Evolutionary conservation across 1,140 invertebrate species (phyloP), one percentile per base, ranked within the genome.

Genomic region (Orchesella cincta): DNA sequence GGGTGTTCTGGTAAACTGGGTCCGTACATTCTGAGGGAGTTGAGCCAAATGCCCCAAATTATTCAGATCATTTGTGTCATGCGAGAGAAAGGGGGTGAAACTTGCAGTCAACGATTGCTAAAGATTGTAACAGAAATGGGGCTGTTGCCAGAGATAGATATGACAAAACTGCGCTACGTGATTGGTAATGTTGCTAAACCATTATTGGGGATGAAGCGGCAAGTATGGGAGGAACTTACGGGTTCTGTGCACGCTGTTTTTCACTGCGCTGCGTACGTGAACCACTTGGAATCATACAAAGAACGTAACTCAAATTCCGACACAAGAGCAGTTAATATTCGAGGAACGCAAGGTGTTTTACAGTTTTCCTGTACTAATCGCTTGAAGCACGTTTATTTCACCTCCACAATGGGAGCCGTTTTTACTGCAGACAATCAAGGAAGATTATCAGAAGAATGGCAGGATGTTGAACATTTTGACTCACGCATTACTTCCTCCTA

Each of bases 201-300:
- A 2, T 2, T 8, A 23, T 73, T 73, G 3, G 71, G 71, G 3
- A 34, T 73, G 1, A 23, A 3, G 8, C 23, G 46, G 3, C 12
- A 20, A 39, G 1, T 12, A 3, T 57, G 28, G 3, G 31, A 52
- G 3, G 5, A 29, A 52, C 46, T 52, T 16, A 3, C 46, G 3
- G 3, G 5, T 5, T 70, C 72, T 23, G 33, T 39, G 0, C 72
- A 78, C 16, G 52, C 52, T 16, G 35, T 78, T 5, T 14, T 78
- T 8, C 72, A 78, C 35, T 67, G 34, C 14, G 76, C 76, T 0
- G 35, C 72, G 0, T 70, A 74, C 12, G 57, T 64, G 0, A 46
- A 67, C 62, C 76, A 78, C n/a, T 2, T 74, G 5, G 46, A 78
- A 26, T 20, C n/a, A 1, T 78, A 78, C 39, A 74, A 31, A 26